Evolutionary conservation across 2,797 vertebrate species (phyloP), one percentile per base, ranked within the genome.

Genomic region (Lagorchestes hirsutus): DNA sequence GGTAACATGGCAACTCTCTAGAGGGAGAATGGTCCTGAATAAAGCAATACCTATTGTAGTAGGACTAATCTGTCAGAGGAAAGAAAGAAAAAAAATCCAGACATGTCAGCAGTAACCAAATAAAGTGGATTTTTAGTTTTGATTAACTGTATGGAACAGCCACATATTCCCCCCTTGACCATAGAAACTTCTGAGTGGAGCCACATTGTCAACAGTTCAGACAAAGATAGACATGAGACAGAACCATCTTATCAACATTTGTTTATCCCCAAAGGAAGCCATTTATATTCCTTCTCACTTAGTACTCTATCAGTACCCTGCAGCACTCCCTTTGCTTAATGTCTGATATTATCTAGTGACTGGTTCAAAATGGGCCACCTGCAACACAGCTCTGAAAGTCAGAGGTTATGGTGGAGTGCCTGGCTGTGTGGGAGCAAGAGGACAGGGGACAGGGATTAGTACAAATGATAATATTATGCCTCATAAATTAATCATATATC

Each of bases 311-410:
- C 50, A 29, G 0, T 46, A 8, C 3, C 2, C 54, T 27, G 57
- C 52, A n/a, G n/a, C 40, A 31, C 5, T 94, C 4, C 4, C 16
- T 34, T 94, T 93, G 50, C 46, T 56, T 10, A 31, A 13, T 14
- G 10, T 31, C 2, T 96, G 95, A 58, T 90, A 91, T 92, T 67
- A 22, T 57, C 29, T 55, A 55, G 57, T 92, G 54, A 12, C 55
- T 91, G 28, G 58, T 34, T 62, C 52, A 0, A 0, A 58, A 58
- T 67, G 91, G 34, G 82, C 22, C 91, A 0, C 29, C 0, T 31
- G 4, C 56, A 97, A 67, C 0, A 0, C 0, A 0, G 50, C 13
- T 10, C 5, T 31, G 57, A 28, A 90, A 57, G 29, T 24, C 0
- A 0, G 0, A 96, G 91, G n/a, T 50, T 46, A 82, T 1, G 2